phyloP scores from a whole-genome alignment of 2,113 vertebrate genomes.

The Eubucco bourcierii region DNA sequence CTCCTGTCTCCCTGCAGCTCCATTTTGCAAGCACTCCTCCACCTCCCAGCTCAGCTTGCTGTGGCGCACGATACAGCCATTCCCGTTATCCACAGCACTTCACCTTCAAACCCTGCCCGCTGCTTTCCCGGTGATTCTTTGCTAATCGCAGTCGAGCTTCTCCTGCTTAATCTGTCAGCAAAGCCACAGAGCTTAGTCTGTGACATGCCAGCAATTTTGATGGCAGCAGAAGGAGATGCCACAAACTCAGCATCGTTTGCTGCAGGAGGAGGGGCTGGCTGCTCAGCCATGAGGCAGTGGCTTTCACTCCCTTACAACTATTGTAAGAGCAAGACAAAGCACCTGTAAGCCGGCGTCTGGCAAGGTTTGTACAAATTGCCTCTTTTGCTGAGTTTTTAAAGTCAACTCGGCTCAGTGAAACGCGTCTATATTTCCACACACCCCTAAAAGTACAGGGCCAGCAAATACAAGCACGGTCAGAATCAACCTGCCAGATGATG shows the following conservation, averaged over 20 bases:
- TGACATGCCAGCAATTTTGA: constrained; percentile 27
- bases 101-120: neutral
- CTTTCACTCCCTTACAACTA: constrained; percentile 6
- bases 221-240: constrained; percentile 21
- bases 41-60: neutral
- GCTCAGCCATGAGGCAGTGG: neutral
- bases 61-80: neutral
- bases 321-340: neutral
- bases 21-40: neutral
- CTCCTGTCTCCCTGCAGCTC: neutral
- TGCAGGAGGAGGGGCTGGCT: constrained; percentile 40
- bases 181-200: constrained; percentile 7
- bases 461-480: neutral
- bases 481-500: neutral
- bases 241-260: neutral
- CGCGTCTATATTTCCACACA: accelerated
- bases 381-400: neutral
- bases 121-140: neutral
- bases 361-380: neutral
- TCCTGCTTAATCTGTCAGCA: constrained; percentile 17
- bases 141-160: neutral
- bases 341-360: neutral
- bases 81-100: neutral
- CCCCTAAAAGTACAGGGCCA: neutral
- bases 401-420: neutral